A percentile compares a stretch with the other conserved stretches of the same genome.
Conservation (phyloP, 1,140 invertebrate genomes). For the Zaprionus vittiger region DNA sequence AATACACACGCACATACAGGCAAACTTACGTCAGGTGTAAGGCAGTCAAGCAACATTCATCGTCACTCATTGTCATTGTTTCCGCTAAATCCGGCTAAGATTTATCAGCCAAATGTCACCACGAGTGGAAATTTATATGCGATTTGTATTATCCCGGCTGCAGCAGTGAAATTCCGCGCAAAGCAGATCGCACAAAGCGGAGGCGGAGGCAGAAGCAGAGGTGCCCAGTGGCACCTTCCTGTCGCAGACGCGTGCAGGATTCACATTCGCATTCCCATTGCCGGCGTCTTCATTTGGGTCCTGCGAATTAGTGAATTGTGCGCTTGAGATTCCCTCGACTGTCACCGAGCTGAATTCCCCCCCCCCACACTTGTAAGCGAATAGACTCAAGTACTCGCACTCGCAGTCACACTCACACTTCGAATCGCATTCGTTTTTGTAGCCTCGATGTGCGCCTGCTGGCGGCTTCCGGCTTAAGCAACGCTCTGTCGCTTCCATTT, state of each 20-base stretch:
- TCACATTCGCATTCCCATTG: slow-evolving; percentile 1
- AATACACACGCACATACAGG: neutral
- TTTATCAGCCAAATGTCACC: slow-evolving; percentile 79
- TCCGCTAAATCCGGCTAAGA: slow-evolving; percentile 68
- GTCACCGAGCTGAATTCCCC: slow-evolving; percentile 41
- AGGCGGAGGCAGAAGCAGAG: neutral
- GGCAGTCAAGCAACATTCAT: slow-evolving; percentile 15
- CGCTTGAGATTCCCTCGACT: slow-evolving; percentile 70
- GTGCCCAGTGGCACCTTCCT: slow-evolving; percentile 39
- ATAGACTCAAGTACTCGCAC: slow-evolving; percentile 35
- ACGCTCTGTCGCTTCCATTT: slow-evolving; percentile 79
- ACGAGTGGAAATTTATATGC: slow-evolving; percentile 73
- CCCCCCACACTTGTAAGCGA: slow-evolving; percentile 7
- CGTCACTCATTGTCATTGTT: slow-evolving; percentile 56
- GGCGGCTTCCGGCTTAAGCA: slow-evolving; percentile 73
- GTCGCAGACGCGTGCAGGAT: neutral
- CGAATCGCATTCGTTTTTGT: slow-evolving; percentile 31
- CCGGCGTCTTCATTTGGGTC: slow-evolving; percentile 42
- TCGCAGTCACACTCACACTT: neutral
- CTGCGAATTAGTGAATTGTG: slow-evolving; percentile 71
- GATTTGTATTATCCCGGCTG: slow-evolving; percentile 33
- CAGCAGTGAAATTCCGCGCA: slow-evolving; percentile 43
- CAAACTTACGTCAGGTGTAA: slow-evolving; percentile 28
- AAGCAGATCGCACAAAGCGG: slow-evolving; percentile 55
- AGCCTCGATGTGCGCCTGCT: slow-evolving; percentile 49